Evolutionary conservation across 2,797 vertebrate species (phyloP).

Genomic region (Danio jaintianensis): DNA sequence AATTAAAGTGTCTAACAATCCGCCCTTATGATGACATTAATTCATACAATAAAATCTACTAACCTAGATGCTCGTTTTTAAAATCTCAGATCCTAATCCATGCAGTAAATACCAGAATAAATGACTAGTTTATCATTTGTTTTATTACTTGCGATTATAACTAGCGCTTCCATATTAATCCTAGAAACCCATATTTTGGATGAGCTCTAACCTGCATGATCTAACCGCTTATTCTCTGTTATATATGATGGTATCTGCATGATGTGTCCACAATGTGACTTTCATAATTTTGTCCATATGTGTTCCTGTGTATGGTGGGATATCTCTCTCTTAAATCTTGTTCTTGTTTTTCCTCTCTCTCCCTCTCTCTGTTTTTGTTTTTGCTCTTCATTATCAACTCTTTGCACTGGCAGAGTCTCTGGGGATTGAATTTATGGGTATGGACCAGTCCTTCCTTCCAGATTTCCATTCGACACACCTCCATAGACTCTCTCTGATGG

Average conservation of each 20-base stretch:
- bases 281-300: constrained; percentile 58
- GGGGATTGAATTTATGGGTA: constrained; percentile 99
- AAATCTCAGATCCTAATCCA: constrained; percentile 30
- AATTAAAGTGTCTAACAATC: constrained; percentile 27
- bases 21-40: neutral
- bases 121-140: constrained; percentile 32
- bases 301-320: constrained; percentile 74
- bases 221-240: constrained; percentile 59
- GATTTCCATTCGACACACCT: constrained; percentile 76
- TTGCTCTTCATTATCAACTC: constrained; percentile 75
- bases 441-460: constrained; percentile 88
- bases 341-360: constrained; percentile 71
- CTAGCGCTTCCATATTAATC: constrained; percentile 49
- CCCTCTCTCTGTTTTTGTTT: constrained; percentile 70
- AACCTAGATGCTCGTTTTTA: constrained; percentile 47
- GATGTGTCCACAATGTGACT: constrained; percentile 65
- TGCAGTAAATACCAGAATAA: constrained; percentile 37
- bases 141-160: constrained; percentile 15
- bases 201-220: constrained; percentile 72
- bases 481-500: constrained; percentile 76
- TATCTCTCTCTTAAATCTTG: constrained; percentile 85
- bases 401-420: constrained; percentile 98
- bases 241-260: constrained; percentile 49
- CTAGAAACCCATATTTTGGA: constrained; percentile 44
- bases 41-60: constrained; percentile 40